Percentiles rank a stretch among this genome's conserved stretches.
These are phyloP conservation scores for Melanargia galathea DNA, from an alignment of 2,888 invertebrate species.

Conservation along the genomic window DNA sequence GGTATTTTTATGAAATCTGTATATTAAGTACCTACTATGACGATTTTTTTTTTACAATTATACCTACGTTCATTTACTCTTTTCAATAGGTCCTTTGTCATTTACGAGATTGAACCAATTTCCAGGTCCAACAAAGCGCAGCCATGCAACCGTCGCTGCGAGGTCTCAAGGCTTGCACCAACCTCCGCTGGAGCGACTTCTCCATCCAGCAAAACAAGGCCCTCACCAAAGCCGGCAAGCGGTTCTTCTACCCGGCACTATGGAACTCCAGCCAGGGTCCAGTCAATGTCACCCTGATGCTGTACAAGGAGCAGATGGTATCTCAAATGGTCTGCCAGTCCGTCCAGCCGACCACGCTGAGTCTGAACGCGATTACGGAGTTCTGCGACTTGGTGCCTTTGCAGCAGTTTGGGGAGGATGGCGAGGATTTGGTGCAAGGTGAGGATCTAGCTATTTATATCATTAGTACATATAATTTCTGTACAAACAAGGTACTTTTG, in stretches of 20 bases:
- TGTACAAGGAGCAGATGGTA: constrained; percentile 84
- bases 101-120: constrained; percentile 18
- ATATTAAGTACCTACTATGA: neutral
- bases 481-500: too few relatives aligned
- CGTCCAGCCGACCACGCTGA: constrained; percentile 84
- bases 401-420: constrained; percentile 84
- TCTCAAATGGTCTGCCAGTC: constrained; percentile 84
- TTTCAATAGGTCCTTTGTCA: too few relatives aligned
- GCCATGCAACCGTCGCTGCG: constrained; percentile 86
- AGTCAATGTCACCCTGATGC: constrained; percentile 85
- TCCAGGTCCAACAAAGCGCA: constrained; percentile 85
- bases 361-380: constrained; percentile 88
- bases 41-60: neutral
- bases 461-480: neutral
- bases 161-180: constrained; percentile 87
- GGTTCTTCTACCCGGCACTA: constrained; percentile 88
- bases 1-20: too few relatives aligned
- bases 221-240: constrained; percentile 84
- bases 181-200: constrained; percentile 89
- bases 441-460: constrained; percentile 12
- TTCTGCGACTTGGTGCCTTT: constrained; percentile 90
- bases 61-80: too few relatives aligned
- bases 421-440: constrained; percentile 87
- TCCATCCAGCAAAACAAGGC: constrained; percentile 79
- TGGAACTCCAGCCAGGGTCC: constrained; percentile 86